Evolutionary conservation across 2,888 invertebrate species (phyloP).

Genomic region (Platycheirus albimanus): DNA sequence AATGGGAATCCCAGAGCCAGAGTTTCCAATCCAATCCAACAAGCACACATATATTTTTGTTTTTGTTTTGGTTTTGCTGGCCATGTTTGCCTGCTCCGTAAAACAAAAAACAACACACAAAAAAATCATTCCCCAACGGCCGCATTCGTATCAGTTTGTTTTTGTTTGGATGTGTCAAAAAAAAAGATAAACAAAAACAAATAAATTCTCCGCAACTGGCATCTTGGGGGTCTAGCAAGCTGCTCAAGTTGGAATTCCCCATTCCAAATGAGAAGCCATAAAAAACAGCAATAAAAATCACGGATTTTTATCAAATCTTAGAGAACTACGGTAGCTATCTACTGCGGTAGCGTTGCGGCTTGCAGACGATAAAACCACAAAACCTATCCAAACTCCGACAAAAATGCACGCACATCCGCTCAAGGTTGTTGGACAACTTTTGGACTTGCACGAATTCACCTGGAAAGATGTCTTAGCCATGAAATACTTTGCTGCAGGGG

Average conservation of each 20-base stretch:
- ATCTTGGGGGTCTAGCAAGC: slow-evolving; percentile 1
- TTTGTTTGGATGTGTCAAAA: slow-evolving; percentile 12
- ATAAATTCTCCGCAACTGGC: background rate
- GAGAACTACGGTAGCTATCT: background rate
- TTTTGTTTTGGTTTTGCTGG: background rate
- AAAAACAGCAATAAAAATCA: slow-evolving; percentile 6
- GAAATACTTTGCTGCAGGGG: slow-evolving; percentile 17
- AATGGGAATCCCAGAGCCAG: slow-evolving; percentile 49
- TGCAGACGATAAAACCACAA: background rate
- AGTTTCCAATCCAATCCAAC: background rate
- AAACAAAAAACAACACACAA: no score
- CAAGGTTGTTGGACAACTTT: slow-evolving; percentile 52
- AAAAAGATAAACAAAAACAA: slow-evolving; percentile 3
- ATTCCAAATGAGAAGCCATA: slow-evolving; percentile 13
- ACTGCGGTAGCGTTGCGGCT: background rate
- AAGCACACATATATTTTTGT: background rate
- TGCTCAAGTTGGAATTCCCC: slow-evolving; percentile 45
- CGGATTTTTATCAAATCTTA: slow-evolving; percentile 4
- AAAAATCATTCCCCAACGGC: background rate
- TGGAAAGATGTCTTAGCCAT: background rate
- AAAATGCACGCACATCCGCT: slow-evolving; percentile 55
- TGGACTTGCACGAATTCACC: slow-evolving; percentile 32
- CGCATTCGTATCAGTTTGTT: slow-evolving; percentile 3
- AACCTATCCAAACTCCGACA: slow-evolving; percentile 24
- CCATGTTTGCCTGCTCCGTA: no score